Conservation (phyloP, 2,113 vertebrate genomes). For the Fregata magnificens region DNA sequence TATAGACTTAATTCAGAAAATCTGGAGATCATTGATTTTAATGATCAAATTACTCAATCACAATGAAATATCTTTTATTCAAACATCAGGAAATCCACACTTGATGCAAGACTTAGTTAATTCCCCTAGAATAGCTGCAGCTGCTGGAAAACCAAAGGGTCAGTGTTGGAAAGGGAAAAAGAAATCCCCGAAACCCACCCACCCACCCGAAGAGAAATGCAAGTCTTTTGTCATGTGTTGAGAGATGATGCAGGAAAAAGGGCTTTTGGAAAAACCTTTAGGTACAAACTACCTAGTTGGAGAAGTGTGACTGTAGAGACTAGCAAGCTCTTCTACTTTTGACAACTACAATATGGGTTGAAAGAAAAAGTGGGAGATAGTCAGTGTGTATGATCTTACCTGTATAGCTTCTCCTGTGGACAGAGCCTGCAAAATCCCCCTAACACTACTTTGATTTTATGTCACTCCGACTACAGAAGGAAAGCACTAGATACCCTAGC, state of each 20-base stretch:
- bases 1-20: slow-evolving; percentile 56
- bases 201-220: background rate
- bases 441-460: background rate
- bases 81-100: slow-evolving; percentile 26
- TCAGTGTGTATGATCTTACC: fast-evolving
- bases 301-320: background rate
- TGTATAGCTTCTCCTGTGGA: background rate
- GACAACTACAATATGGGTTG: background rate
- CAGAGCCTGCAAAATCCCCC: background rate
- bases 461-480: background rate
- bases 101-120: slow-evolving; percentile 37
- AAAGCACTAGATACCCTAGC: background rate
- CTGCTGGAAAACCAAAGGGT: slow-evolving; percentile 14
- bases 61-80: slow-evolving; percentile 16
- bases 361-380: background rate
- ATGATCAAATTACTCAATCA: slow-evolving; percentile 39
- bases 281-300: background rate
- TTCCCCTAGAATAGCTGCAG: slow-evolving; percentile 22
- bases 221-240: background rate
- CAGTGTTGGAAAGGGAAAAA: background rate
- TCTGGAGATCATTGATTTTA: background rate
- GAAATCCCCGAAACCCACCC: background rate
- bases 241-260: background rate
- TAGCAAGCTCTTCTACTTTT: background rate
- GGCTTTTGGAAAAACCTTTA: background rate